phyloP scores from a whole-genome alignment of 2,888 invertebrate species.

The Callimorpha dominula region DNA sequence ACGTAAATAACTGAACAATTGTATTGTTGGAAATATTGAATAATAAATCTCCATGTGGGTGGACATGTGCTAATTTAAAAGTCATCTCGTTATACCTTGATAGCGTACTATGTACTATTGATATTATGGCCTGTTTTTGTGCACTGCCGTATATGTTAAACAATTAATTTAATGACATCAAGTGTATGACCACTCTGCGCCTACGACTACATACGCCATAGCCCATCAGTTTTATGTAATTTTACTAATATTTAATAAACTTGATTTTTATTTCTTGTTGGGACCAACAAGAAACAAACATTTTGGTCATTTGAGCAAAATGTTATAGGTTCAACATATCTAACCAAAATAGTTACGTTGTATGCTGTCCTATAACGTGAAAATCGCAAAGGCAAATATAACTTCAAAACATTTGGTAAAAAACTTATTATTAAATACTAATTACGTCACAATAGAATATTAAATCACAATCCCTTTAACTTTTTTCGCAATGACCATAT shows the following conservation, averaged over 20 bases:
- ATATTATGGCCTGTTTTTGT: background rate
- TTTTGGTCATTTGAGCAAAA: too few species aligned
- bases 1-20: slow-evolving; percentile 1
- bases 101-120: background rate
- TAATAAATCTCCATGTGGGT: slow-evolving; percentile 16
- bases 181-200: background rate
- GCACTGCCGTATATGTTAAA: background rate
- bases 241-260: background rate
- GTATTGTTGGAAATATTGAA: background rate
- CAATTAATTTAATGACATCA: background rate
- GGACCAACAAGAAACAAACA: too few species aligned
- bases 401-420: background rate
- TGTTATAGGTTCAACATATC: too few species aligned
- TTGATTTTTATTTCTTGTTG: too few species aligned
- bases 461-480: background rate
- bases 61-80: slow-evolving; percentile 22
- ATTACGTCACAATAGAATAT: background rate
- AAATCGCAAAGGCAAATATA: background rate
- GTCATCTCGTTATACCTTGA: slow-evolving; percentile 11
- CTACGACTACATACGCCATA: background rate
- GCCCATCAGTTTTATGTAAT: background rate
- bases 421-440: background rate
- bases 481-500: slow-evolving; percentile 17
- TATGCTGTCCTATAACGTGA: too few species aligned
- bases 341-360: too few species aligned